Percentiles rank a stretch among this genome's conserved stretches.
Evolutionary conservation across 2,888 invertebrate genomes (phyloP).

Genomic region (Notocelia uddmanniana): DNA sequence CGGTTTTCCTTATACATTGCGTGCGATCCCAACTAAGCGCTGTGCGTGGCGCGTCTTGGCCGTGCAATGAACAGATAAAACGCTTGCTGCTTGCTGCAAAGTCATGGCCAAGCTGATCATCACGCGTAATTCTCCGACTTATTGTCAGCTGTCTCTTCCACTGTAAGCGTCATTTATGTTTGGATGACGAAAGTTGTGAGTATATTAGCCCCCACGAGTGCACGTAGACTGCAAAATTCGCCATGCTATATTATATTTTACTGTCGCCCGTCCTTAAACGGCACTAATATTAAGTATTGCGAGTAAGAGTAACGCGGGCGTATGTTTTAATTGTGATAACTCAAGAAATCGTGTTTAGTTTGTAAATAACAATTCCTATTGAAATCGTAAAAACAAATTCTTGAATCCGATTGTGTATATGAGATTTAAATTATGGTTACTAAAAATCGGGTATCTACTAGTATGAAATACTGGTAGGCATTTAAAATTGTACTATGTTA

Average conservation of each 20-base stretch:
- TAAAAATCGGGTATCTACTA: background rate
- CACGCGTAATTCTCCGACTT: background rate
- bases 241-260: too few relatives aligned
- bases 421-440: conserved; percentile 13
- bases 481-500: conserved; percentile 24
- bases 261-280: too few relatives aligned
- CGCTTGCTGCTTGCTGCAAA: too few relatives aligned
- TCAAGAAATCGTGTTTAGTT: conserved; percentile 24
- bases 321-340: conserved; percentile 32
- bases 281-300: background rate
- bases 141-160: background rate
- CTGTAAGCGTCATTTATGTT: too few relatives aligned
- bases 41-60: too few relatives aligned
- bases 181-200: too few relatives aligned
- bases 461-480: conserved; percentile 25
- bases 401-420: background rate
- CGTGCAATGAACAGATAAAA: too few relatives aligned
- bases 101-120: too few relatives aligned
- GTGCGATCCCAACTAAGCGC: too few relatives aligned
- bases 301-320: background rate
- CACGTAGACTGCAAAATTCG: too few relatives aligned
- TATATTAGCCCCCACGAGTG: too few relatives aligned
- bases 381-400: background rate
- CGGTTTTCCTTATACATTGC: too few relatives aligned
- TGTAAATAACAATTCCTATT: background rate